Evolutionary conservation across 35 echinoderm and acorn worm genomes (phyloP).

Genomic region (Nesometra sesokonis): DNA sequence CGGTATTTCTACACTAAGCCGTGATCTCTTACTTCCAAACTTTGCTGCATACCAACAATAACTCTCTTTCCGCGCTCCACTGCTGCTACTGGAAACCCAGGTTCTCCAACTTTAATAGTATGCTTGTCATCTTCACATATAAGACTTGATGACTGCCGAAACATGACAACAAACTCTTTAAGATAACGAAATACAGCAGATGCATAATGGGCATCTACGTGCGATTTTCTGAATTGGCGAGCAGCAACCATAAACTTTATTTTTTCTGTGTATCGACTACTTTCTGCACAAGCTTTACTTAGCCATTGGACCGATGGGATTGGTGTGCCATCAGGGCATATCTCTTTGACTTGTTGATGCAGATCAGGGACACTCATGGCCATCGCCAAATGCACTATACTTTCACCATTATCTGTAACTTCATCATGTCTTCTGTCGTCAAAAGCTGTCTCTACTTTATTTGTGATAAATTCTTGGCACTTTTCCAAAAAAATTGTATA

Average conservation of each 20-base stretch:
- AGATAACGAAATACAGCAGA: background rate
- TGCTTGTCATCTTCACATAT: conserved; percentile 31
- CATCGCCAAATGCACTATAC: conserved; percentile 7
- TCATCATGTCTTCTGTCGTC: conserved; percentile 35
- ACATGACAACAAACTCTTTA: conserved; percentile 6
- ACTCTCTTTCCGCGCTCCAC: background rate
- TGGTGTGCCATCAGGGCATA: background rate
- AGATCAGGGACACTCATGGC: background rate
- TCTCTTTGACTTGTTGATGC: background rate
- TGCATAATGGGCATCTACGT: conserved; percentile 14
- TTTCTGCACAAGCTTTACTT: background rate
- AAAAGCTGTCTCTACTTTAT: conserved; percentile 21
- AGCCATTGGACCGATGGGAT: conserved; percentile 2
- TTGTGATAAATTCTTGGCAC: conserved; percentile 19
- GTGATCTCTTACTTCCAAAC: background rate
- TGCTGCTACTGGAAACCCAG: conserved; percentile 9
- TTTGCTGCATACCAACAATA: background rate
- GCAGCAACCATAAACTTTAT: background rate
- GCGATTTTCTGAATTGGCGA: background rate
- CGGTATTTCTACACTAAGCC: background rate
- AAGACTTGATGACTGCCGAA: background rate
- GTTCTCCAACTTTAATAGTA: conserved; percentile 11
- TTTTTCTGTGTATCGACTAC: background rate
- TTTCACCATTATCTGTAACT: background rate
- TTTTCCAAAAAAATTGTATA: conserved; percentile 10